Evolutionary conservation across 2,113 vertebrate genomes (phyloP), one percentile per base, ranked within the genome.

Genomic region (Ovis canadensis): DNA sequence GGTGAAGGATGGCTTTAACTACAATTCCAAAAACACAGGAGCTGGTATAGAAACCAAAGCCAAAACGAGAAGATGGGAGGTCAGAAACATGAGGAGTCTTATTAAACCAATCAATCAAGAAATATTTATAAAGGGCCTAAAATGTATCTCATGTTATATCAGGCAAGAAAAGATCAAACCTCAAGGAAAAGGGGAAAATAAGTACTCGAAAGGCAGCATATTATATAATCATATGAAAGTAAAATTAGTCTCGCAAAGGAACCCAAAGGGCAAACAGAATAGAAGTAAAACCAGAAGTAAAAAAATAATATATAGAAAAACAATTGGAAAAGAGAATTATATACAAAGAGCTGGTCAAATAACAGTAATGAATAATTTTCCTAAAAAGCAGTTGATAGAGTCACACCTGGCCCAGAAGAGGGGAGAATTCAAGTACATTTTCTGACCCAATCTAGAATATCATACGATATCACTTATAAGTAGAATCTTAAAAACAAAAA

Each of bases 101-200:
- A 96, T 78, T 91, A 96, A 97, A 95, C 78, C 82, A 87, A 97
- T 94, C 80, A 59, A 92, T 96, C 86, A 96, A 94, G 86, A 93
- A 96, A 91, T 86, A 82, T 94, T 94, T 96, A 92, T 62, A 80
- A 82, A 71, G 50, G 60, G 17, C 36, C 54, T 83, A 74, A 62
- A 96, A 45, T 60, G 6, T 74, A 6, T 80, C 95, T 91, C 57
- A 40, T 45, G 7, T 31, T 98, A 17, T 16, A 4, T 86, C 92
- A 88, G 31, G 54, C 57, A 64, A 88, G n/a, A 60, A 88, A 94
- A 95, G 15, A 94, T 88, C 45, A 74, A 97, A 90, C 8, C 59
- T 80, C 6, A 33, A 94, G 50, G 50, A 83, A 91, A 64, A 57
- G 67, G n/a, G 11, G 48, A 21, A 97, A 86, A 57, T 48, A 60